These are phyloP conservation scores for Diaphora mendica DNA, from an alignment of 2,888 invertebrate species.

Conservation along the genomic window DNA sequence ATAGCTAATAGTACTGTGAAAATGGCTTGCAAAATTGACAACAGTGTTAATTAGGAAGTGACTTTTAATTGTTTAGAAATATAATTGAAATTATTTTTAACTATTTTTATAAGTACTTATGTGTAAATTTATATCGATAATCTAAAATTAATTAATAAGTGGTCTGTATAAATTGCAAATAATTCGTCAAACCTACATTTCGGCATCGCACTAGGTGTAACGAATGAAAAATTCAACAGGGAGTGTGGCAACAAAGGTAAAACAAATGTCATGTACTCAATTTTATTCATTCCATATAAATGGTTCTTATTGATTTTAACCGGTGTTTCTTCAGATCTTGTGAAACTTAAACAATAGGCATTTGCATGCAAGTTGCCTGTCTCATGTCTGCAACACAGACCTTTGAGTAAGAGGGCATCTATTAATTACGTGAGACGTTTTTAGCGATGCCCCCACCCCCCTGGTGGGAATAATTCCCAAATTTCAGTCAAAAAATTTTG, in stretches of 20 bases:
- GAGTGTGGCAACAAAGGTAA: constrained; percentile 21
- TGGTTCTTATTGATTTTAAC: constrained; percentile 48
- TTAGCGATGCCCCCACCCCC: too few relatives aligned
- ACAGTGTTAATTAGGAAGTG: not conserved
- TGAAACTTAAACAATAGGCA: constrained; percentile 66
- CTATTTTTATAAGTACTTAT: too few relatives aligned
- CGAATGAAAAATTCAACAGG: constrained; percentile 18
- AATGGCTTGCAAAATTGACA: not conserved
- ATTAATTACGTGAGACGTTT: too few relatives aligned
- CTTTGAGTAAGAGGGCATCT: constrained; percentile 40
- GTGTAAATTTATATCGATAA: constrained; percentile 16
- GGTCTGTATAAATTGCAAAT: constrained; percentile 27
- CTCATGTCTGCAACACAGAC: constrained; percentile 36
- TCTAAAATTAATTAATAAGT: constrained; percentile 26
- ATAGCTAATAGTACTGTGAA: not conserved
- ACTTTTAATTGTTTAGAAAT: not conserved
- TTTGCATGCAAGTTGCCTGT: constrained; percentile 67
- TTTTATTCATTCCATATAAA: constrained; percentile 46
- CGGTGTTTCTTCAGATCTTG: constrained; percentile 59
- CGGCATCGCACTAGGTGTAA: constrained; percentile 7
- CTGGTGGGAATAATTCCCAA: too few relatives aligned
- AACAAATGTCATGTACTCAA: constrained; percentile 27
- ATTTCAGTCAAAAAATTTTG: too few relatives aligned
- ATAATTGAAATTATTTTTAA: not conserved
- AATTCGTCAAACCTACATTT: constrained; percentile 27